Evolutionary conservation across 2,113 vertebrate genomes (phyloP), one percentile per base, ranked within the genome.

Genomic region (Aegithalos caudatus): DNA sequence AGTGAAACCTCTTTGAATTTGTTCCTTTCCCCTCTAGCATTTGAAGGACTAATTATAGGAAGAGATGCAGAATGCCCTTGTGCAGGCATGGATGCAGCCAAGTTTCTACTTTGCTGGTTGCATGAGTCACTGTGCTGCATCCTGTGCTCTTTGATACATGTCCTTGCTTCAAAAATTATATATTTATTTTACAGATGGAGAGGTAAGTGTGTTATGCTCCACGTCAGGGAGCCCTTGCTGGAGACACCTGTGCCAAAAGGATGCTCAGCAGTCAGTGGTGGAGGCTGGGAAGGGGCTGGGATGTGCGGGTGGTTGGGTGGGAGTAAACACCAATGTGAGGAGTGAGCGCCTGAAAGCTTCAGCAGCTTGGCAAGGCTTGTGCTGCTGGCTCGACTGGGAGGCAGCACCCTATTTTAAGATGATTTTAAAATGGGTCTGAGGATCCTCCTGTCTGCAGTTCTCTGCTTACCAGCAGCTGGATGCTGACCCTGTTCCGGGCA

Each of bases 31-130:
- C 92, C 87, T 94, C 89, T 66, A 92, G 96, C 74, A 2, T 90
- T 95, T 91, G 95, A 94, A 97, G 92, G 90, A 93, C 95, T 97
- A 96, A 97, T 97, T 96, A 96, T 93, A 95, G 92, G 92, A 81
- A 65, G 90, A 94, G 93, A 84, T 80, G 90, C 71, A 81, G 94
- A 96, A 35, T 95, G 94, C 92, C 94, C 94, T 70, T 70, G 57
- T 35, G 90, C 80, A 17, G 90, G 90, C 90, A 92, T 0, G 69
- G 88, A 81, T 72, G 90, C 93, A 93, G 93, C 94, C 96, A 96
- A 74, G 86, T 93, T 88, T 72, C n/a, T 92, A 22, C 90, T 93
- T 80, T 88, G 93, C 88, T 9, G 24, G 17, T 56, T 90, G 90
- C 92, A 76, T 95, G 95, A 95, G 90, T 97, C 94, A 92, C 90